Percentiles rank a stretch among this genome's conserved stretches.
Evolutionary conservation across 1,140 invertebrate species (phyloP).

Genomic region (Arion vulgaris): DNA sequence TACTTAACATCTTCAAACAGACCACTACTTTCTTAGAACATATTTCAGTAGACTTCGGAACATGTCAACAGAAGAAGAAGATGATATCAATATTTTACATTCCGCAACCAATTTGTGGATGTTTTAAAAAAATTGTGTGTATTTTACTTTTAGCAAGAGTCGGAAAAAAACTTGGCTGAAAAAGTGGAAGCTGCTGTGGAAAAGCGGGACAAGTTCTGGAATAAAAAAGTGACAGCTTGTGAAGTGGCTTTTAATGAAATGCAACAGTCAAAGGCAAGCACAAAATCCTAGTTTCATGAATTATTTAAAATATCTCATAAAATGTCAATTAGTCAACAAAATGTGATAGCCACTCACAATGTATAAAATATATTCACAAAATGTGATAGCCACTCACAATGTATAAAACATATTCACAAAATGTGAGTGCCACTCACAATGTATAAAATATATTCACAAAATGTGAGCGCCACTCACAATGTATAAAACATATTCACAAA

Average conservation of each 20-base stretch:
- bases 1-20: too few species aligned
- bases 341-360: neutral
- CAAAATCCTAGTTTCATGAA: neutral
- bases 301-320: neutral
- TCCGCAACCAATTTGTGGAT: too few species aligned
- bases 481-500: too few species aligned
- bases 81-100: too few species aligned
- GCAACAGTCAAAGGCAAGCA: conserved; percentile 48
- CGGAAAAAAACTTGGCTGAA: conserved; percentile 56
- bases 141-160: conserved; percentile 59
- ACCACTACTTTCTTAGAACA: too few species aligned
- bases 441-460: neutral
- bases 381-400: too few species aligned
- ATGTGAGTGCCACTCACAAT: neutral
- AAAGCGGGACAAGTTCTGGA: conserved; percentile 61
- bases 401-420: too few species aligned
- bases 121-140: neutral
- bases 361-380: neutral
- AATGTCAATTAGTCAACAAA: neutral
- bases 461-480: too few species aligned
- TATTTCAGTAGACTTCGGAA: too few species aligned
- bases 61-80: too few species aligned
- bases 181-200: conserved; percentile 50
- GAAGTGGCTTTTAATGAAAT: conserved; percentile 54
- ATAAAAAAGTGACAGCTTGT: conserved; percentile 57